These are phyloP conservation scores for Thamnaconus septentrionalis DNA, from an alignment of 2,113 vertebrate genomes.

Conservation along the genomic window DNA sequence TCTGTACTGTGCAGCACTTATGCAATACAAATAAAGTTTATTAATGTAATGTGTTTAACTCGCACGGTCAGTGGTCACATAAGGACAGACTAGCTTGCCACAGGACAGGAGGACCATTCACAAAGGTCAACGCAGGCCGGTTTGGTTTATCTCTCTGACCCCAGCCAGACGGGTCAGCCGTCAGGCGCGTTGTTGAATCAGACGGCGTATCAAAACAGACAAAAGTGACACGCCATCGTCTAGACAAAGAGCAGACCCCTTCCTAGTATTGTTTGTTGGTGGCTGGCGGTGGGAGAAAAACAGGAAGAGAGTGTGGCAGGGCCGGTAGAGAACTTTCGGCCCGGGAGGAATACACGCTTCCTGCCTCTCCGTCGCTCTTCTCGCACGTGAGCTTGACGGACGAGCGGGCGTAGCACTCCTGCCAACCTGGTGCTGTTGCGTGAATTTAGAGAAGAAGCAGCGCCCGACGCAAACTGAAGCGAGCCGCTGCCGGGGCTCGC, in stretches of 20 bases:
- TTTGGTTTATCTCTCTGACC: conserved; percentile 22
- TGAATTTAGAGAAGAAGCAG: background rate
- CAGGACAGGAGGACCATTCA: too few species aligned
- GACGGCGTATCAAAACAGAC: conserved; percentile 40
- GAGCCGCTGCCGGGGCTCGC: background rate
- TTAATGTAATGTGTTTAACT: too few species aligned
- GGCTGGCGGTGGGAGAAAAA: conserved; percentile 68
- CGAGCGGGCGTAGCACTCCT: background rate
- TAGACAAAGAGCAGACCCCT: conserved; percentile 73
- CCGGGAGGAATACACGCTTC: conserved; percentile 42
- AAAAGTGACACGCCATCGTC: conserved; percentile 63
- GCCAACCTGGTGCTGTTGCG: too few species aligned
- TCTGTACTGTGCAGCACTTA: too few species aligned
- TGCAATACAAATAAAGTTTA: too few species aligned
- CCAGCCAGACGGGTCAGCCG: conserved; percentile 32
- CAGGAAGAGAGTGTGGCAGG: conserved; percentile 70
- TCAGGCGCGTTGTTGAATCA: conserved; percentile 21
- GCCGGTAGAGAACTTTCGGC: conserved; percentile 31
- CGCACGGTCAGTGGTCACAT: too few species aligned
- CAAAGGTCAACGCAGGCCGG: background rate
- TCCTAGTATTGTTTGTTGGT: conserved; percentile 79
- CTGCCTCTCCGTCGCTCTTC: conserved; percentile 42
- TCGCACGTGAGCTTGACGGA: conserved; percentile 20
- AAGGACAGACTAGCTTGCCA: too few species aligned
- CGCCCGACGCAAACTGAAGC: background rate